Evolutionary conservation across 2,888 invertebrate genomes (phyloP), one percentile per base, ranked within the genome.

Genomic region (Sphaerophoria rueppellii): DNA sequence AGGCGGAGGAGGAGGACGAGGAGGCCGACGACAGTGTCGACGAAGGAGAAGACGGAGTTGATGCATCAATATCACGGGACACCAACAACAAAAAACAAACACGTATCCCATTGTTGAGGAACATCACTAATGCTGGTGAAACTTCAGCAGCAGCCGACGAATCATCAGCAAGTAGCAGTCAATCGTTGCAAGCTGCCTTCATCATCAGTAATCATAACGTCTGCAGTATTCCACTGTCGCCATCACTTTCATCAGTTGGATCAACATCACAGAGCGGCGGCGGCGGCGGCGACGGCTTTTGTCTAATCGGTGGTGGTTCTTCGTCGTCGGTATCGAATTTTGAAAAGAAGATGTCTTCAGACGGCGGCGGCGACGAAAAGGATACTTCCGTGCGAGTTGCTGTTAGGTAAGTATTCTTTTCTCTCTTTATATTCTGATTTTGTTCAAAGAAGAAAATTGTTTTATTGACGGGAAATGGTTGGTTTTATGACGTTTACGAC

Each of bases 341-440:
- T 43, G 85, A 85, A 52, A 85, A 80, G 63, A 85, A 85, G 40
- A 85, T 85, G 85, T 85, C 81, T 70, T 81, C 85, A 11, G 85
- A 85, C 85, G 81, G 85, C 54, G 77, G 82, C 48, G 81, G 85
- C 6, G 85, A 85, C 63, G 85, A 85, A 60, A 85, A 85, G 77
- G 85, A 85, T 58, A 81, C 85, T 58, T 85, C 85, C 54, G 85
- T 85, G 37, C 80, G 85, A 63, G 85, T 85, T 80, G 85, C 85
- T 52, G 85, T 85, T 12, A 69, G 85, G 85, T 85, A 43, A 81
- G 85, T 73, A n/a, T 24, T 5, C n/a, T n/a, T 37, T 4, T 46
- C 32, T 61, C 40, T 9, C 46, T 46, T 50, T n/a, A 1, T 14
- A 4, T 16, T 4, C n/a, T 32, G 32, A n/a, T 24, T 61, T 37